Evolutionary conservation across 2,888 invertebrate species (phyloP).

Genomic region (Acronicta leporina): DNA sequence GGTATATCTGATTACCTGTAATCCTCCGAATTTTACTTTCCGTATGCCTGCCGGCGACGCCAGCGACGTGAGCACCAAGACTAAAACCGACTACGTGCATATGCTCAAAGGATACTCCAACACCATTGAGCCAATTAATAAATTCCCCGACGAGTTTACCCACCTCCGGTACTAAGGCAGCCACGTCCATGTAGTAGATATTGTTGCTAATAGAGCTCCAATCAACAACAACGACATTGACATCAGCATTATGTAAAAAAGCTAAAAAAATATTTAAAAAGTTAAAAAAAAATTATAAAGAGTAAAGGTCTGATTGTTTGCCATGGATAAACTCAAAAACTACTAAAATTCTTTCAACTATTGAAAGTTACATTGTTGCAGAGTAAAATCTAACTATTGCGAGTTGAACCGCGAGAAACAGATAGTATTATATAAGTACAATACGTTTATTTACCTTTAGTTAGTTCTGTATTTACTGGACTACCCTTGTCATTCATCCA

Average conservation of each 20-base stretch:
- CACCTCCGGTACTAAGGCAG: constrained; percentile 63
- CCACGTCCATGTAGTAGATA: constrained; percentile 68
- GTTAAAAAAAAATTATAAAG: not conserved
- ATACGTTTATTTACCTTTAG: not conserved
- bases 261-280: constrained; percentile 57
- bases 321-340: too few relatives aligned
- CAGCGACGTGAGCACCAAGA: constrained; percentile 81
- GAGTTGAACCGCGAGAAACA: too few relatives aligned
- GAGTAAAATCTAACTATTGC: too few relatives aligned
- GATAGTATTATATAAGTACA: too few relatives aligned
- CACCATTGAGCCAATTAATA: constrained; percentile 62
- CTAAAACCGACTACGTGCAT: constrained; percentile 83
- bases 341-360: too few relatives aligned
- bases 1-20: constrained; percentile 68
- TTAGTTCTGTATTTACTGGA: not conserved
- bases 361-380: too few relatives aligned
- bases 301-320: too few relatives aligned
- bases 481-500: not conserved
- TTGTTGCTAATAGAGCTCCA: constrained; percentile 74
- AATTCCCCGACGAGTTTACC: constrained; percentile 65
- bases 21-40: constrained; percentile 68
- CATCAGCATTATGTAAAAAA: constrained; percentile 68
- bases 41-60: constrained; percentile 73
- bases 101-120: constrained; percentile 65
- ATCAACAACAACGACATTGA: constrained; percentile 81